Conservation (phyloP, 1,140 invertebrate genomes). For the Druon quercuslanigerum region DNA sequence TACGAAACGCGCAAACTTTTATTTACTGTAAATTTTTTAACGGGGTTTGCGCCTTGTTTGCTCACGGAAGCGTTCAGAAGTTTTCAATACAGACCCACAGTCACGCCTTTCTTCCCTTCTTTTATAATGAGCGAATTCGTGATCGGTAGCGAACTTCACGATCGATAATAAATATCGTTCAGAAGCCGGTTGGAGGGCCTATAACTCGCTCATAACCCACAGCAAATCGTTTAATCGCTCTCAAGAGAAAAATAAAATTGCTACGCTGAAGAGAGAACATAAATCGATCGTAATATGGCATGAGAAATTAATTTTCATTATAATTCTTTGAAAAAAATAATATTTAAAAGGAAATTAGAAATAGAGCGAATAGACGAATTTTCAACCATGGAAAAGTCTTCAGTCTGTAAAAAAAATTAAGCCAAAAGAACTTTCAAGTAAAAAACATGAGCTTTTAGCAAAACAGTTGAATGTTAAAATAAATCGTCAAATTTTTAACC, state of each 20-base stretch:
- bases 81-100: not conserved
- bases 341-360: not conserved
- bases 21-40: too few species aligned
- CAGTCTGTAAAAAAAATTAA: too few species aligned
- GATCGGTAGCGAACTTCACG: slow-evolving; percentile 7
- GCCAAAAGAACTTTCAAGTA: too few species aligned
- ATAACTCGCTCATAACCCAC: slow-evolving; percentile 5
- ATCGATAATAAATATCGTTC: slow-evolving; percentile 22
- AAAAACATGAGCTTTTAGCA: too few species aligned
- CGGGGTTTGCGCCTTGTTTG: too few species aligned
- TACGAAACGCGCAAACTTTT: too few species aligned
- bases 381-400: too few species aligned
- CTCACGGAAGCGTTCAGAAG: too few species aligned
- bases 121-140: slow-evolving; percentile 13
- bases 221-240: slow-evolving; percentile 26
- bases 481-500: too few species aligned
- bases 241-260: slow-evolving; percentile 7
- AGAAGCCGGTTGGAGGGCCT: not conserved
- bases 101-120: slow-evolving; percentile 15
- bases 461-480: too few species aligned
- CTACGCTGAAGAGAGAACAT: slow-evolving; percentile 5
- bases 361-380: too few species aligned
- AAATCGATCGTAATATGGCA: slow-evolving; percentile 9
- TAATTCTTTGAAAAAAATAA: not conserved
- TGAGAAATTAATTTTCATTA: not conserved